Percentiles rank a stretch among this genome's conserved stretches.
Conservation (phyloP, 2,113 vertebrate species). For the Carassius auratus region DNA sequence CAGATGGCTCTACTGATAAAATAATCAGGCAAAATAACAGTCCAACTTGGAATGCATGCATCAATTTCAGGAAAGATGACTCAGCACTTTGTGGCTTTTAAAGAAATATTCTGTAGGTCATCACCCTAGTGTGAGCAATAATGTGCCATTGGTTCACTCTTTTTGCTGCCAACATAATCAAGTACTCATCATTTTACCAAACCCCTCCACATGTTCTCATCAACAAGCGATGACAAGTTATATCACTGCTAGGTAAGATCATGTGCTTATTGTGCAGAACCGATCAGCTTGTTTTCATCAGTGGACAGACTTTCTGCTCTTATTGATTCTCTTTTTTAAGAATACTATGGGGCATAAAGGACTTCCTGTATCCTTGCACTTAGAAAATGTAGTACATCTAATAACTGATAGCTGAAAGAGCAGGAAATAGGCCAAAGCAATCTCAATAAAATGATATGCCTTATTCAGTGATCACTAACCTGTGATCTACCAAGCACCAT, state of each 20-base stretch:
- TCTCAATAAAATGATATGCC: neutral
- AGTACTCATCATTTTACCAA: neutral
- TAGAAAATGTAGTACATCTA: neutral
- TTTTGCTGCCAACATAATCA: neutral
- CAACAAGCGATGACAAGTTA: neutral
- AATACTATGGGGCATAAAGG: neutral
- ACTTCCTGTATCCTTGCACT: neutral
- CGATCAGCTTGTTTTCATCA: neutral
- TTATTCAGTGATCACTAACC: neutral
- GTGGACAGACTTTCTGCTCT: neutral
- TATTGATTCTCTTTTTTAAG: neutral
- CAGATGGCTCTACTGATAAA: neutral
- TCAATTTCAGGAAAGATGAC: neutral
- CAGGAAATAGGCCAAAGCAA: neutral
- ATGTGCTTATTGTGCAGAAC: neutral
- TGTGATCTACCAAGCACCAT: neutral
- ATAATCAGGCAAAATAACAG: neutral
- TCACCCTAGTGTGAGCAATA: neutral
- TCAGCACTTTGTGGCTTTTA: neutral
- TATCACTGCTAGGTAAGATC: neutral
- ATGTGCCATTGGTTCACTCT: neutral
- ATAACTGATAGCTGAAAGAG: neutral
- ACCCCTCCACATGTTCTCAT: neutral
- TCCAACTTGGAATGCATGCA: neutral
- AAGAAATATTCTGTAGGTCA: neutral